Base-by-base conservation (phyloP, 2,113 vertebrate genomes). In the Athene cunicularia region DNA sequence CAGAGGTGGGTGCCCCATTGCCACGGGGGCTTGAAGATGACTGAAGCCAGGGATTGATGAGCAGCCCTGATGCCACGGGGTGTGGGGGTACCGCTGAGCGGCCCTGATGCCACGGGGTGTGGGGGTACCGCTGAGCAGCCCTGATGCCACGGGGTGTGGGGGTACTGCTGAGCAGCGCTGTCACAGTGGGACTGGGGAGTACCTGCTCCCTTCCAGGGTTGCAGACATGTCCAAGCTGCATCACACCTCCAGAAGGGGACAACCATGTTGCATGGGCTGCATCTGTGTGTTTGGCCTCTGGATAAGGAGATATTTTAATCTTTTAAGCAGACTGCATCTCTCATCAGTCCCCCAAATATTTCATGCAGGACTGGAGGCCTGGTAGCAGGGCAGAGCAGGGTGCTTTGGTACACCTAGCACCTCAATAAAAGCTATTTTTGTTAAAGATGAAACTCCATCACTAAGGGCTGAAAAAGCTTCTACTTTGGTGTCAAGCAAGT, bases 1-100 rank as follows among this genome's bases (percentile, higher is more conserved):
- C 0, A 7, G 64, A 70, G 53, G 64, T 59, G 56, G 14, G 73
- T 77, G 79, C 27, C 37, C 16, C 41, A 3, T n/a, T 55, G 4
- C 35, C 1, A 0, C 2, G 0, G 9, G 15, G 59, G 11, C 35
- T 70, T 0, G 1, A 23, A 27, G 41, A n/a, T 47, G 32, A 33
- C 6, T 0, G 0, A 71, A 18, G 39, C 28, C 8, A 5, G 15
- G 43, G 6, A 19, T 24, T 7, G 18, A 18, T 5, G 9, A 82
- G 66, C 33, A 59, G 45, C 84, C 18, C 55, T 41, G 14, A 26
- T 0, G 0, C 0, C 2, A 14, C 71, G 56, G 47, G 14, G 14
- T 15, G 30, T 17, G 43, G 43, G 43, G 43, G 16, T 45, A 45
- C 16, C 16, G 6, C 43, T 45, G 43, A 45, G 43, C 43, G 16